phyloP scores from a whole-genome alignment of 2,888 invertebrate genomes.

The Drosophila greeni region DNA sequence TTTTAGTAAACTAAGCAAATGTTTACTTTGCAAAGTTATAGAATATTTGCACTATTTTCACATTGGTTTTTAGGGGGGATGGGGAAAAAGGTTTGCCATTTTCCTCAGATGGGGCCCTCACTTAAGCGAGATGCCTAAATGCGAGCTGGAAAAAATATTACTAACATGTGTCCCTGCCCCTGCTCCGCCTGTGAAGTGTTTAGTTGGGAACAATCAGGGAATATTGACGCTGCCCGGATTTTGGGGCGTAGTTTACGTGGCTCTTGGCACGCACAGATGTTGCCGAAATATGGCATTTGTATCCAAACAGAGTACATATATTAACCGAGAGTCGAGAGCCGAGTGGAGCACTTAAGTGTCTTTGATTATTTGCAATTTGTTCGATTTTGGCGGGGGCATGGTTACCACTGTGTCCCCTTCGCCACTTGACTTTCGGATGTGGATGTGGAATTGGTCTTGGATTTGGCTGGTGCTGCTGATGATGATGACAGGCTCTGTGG shows the following conservation, averaged over 20 bases:
- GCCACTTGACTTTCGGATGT: conserved; percentile 45
- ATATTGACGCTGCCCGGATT: conserved; percentile 53
- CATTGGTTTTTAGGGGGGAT: background rate
- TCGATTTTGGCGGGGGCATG: conserved; percentile 53
- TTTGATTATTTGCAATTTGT: conserved; percentile 72
- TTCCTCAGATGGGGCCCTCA: conserved; percentile 13
- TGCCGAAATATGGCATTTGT: conserved; percentile 39
- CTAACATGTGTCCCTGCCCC: conserved; percentile 18
- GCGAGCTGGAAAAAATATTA: conserved; percentile 14
- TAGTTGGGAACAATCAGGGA: conserved; percentile 59
- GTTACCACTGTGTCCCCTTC: conserved; percentile 37
- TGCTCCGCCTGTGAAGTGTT: conserved; percentile 39
- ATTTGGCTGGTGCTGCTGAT: conserved; percentile 16
- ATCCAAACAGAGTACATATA: conserved; percentile 17
- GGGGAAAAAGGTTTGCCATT: conserved; percentile 21
- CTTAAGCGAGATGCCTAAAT: conserved; percentile 14
- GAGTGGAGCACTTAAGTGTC: conserved; percentile 57
- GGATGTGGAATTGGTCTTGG: conserved; percentile 24
- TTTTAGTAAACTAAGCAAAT: background rate
- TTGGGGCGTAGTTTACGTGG: conserved; percentile 56
- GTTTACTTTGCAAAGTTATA: background rate
- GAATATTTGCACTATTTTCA: background rate
- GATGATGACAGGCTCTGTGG: conserved; percentile 18
- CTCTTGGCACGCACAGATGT: conserved; percentile 27
- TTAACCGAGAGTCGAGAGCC: conserved; percentile 46